Evolutionary conservation across 2,113 vertebrate species (phyloP), one percentile per base, ranked within the genome.

Genomic region (Amblyornis subalaris): DNA sequence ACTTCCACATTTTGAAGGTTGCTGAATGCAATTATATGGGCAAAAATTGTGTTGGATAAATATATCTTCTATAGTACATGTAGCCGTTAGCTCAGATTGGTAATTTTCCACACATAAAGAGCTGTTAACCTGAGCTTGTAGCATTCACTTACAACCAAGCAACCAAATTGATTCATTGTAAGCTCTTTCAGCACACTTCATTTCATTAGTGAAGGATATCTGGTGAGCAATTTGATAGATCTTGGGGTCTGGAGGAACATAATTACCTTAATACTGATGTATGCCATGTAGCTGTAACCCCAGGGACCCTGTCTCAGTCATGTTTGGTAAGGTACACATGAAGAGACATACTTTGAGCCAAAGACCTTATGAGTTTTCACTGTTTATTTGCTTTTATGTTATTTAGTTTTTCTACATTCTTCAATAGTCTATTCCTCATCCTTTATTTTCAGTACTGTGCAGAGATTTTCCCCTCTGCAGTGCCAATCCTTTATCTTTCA

Each of bases 281-380:
- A 6, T 70, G 21, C 28, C n/a, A 29, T 5, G 18, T 22, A 42
- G 11, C 60, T 74, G 55, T 60, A 91, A 47, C 29, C 33, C 24
- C 19, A 64, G 47, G n/a, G 17, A 35, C 42, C 6, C 22, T 45
- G 4, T 44, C 24, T 44, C 0, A 0, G 12, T 60, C 33, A 9
- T 25, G 26, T 61, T 89, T 77, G 18, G 10, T 50, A 36, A 72
- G 9, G 29, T 38, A 55, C 7, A 23, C 2, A 2, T 20, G 28
- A 62, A 82, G 72, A 71, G 22, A 57, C 3, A 61, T 12, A 45
- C 21, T 47, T 71, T 57, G 58, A 33, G 16, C 13, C 18, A 21
- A 91, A 57, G n/a, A 64, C 22, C 7, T 64, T 33, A 19, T 0
- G 5, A 36, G 21, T 73, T 71, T 73, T 73, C 31, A 20, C 29